A percentile compares a stretch with the other conserved stretches of the same genome.
phyloP scores from a whole-genome alignment of 1,140 invertebrate species.

The Neodiprion pinetum region DNA sequence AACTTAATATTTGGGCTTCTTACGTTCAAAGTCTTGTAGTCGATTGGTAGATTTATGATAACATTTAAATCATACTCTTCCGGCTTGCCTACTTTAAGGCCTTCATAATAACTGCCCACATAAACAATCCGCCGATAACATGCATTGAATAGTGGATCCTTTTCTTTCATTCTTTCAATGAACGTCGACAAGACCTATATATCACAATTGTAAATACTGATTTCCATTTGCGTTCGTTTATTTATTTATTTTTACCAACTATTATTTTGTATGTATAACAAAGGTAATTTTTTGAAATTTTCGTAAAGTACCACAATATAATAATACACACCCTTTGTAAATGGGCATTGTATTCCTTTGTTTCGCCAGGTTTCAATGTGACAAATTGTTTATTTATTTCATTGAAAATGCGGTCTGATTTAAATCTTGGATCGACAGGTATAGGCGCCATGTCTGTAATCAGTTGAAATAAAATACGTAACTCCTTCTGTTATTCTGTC shows the following conservation, averaged over 20 bases:
- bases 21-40: conserved; percentile 48
- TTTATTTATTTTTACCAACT: conserved; percentile 23
- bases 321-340: conserved; percentile 23
- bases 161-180: conserved; percentile 38
- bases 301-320: background rate
- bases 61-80: conserved; percentile 67
- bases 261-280: conserved; percentile 27
- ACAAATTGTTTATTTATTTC: conserved; percentile 29
- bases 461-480: background rate
- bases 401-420: conserved; percentile 23
- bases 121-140: conserved; percentile 51
- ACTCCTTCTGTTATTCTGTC: too few species aligned
- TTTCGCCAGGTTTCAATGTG: conserved; percentile 18
- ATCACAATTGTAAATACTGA: background rate
- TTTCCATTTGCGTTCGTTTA: conserved; percentile 21
- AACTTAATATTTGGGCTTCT: background rate
- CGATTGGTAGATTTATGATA: conserved; percentile 57
- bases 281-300: background rate
- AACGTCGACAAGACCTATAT: conserved; percentile 31
- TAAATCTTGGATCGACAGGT: conserved; percentile 13
- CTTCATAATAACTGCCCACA: conserved; percentile 64
- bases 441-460: background rate
- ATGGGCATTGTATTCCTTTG: conserved; percentile 19
- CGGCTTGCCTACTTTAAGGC: conserved; percentile 59
- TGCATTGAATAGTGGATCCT: conserved; percentile 42